These are phyloP conservation scores for Desmodus rotundus DNA, from an alignment of 2,113 vertebrate genomes.

Conservation along the genomic window DNA sequence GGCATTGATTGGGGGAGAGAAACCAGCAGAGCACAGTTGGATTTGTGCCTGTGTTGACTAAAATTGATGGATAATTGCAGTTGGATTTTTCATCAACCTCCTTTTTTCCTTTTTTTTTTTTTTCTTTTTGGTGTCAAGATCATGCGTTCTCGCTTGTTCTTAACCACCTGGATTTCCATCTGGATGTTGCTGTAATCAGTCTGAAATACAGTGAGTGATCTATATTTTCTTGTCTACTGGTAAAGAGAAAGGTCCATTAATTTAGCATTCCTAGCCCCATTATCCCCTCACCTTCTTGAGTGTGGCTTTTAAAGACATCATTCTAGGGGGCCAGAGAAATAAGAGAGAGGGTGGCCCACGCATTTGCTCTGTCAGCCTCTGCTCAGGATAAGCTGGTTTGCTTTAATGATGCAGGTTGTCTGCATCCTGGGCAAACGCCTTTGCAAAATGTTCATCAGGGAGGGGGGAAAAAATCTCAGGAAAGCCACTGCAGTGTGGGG, in stretches of 20 bases:
- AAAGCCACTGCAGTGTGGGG: slow-evolving; percentile 72
- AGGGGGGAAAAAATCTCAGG: slow-evolving; percentile 1
- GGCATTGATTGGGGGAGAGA: slow-evolving; percentile 66
- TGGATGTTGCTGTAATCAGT: slow-evolving; percentile 78
- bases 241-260: slow-evolving; percentile 21
- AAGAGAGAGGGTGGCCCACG: slow-evolving; percentile 23
- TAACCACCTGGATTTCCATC: slow-evolving; percentile 80
- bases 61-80: slow-evolving; percentile 87
- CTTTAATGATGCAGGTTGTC: slow-evolving; percentile 52
- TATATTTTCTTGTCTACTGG: slow-evolving; percentile 59
- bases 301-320: not conserved
- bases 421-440: slow-evolving; percentile 36
- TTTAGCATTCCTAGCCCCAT: not conserved
- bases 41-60: slow-evolving; percentile 80
- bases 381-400: slow-evolving; percentile 3
- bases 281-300: not conserved
- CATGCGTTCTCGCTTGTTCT: slow-evolving; percentile 57
- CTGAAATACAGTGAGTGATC: slow-evolving; percentile 82
- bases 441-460: slow-evolving; percentile 51
- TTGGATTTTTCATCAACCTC: slow-evolving; percentile 81
- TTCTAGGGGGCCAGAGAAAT: not conserved
- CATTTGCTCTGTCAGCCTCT: not conserved
- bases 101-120: slow-evolving; percentile 72
- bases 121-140: slow-evolving; percentile 76
- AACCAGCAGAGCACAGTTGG: slow-evolving; percentile 74